Evolutionary conservation across 2,888 invertebrate species (phyloP).

Genomic region (Coelopa pilipes): DNA sequence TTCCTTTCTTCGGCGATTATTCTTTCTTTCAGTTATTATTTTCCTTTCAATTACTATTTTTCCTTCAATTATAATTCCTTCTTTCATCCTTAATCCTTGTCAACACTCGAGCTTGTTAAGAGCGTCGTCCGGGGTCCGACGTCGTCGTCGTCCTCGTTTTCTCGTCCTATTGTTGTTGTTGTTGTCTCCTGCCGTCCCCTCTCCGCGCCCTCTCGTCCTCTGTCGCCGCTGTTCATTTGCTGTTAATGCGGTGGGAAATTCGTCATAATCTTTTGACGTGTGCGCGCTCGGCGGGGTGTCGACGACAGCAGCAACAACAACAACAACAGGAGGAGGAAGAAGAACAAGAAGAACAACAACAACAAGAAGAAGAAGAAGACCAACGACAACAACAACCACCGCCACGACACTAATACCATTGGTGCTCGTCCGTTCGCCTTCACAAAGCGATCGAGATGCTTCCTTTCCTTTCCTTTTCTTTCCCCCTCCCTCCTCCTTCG

Average conservation of each 20-base stretch:
- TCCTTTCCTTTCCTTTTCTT: background rate
- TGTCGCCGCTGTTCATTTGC: conserved; percentile 34
- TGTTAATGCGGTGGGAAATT: conserved; percentile 47
- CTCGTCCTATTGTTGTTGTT: no score
- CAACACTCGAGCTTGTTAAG: conserved; percentile 31
- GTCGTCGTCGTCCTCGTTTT: conserved; percentile 1
- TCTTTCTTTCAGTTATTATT: conserved; percentile 2
- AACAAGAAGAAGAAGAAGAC: background rate
- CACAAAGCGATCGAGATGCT: no score
- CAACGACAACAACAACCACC: no score
- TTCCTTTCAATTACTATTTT: conserved; percentile 9
- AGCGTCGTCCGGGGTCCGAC: conserved; percentile 12
- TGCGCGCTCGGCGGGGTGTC: conserved; percentile 35
- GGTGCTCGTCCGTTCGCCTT: background rate
- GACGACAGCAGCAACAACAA: conserved; percentile 11
- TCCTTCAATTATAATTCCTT: conserved; percentile 18
- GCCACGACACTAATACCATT: background rate
- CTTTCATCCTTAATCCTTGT: conserved; percentile 29
- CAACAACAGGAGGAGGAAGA: background rate
- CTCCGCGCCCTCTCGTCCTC: no score
- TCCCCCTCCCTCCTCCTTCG: background rate
- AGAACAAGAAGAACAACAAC: conserved; percentile 13
- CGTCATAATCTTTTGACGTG: conserved; percentile 54
- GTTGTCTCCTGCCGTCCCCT: no score
- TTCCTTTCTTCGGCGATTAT: background rate